phyloP scores from a whole-genome alignment of 2,888 invertebrate species.

The Cremastinae sp. region DNA sequence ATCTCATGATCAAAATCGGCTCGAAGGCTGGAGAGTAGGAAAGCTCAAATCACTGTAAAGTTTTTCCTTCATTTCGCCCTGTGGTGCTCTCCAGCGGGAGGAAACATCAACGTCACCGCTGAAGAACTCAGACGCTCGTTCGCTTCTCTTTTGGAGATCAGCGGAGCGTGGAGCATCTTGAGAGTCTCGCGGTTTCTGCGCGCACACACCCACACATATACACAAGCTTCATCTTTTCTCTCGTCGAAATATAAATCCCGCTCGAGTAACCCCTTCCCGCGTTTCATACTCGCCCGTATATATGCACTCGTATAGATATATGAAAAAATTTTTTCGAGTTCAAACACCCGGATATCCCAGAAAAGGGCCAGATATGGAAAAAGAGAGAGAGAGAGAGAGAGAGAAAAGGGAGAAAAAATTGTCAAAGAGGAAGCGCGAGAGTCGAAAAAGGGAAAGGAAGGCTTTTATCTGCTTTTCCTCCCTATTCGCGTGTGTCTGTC shows the following conservation, averaged over 20 bases:
- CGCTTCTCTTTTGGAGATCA: slow-evolving; percentile 61
- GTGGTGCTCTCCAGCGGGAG: slow-evolving; percentile 22
- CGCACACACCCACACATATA: slow-evolving; percentile 27
- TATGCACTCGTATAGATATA: slow-evolving; percentile 25
- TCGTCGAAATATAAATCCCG: slow-evolving; percentile 56
- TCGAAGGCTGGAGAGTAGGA: background rate
- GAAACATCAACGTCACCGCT: slow-evolving; percentile 10
- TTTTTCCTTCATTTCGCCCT: background rate
- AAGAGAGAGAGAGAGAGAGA: slow-evolving; percentile 18
- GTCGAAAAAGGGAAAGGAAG: slow-evolving; percentile 13
- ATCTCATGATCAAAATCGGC: background rate
- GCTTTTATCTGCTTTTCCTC: slow-evolving; percentile 46
- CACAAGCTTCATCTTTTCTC: slow-evolving; percentile 40
- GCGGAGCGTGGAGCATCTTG: slow-evolving; percentile 60
- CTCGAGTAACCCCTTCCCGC: slow-evolving; percentile 31
- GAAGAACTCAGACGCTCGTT: slow-evolving; percentile 46
- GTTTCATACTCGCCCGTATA: too few species aligned
- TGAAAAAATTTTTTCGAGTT: slow-evolving; percentile 15
- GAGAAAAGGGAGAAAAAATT: background rate
- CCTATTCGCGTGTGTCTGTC: slow-evolving; percentile 30
- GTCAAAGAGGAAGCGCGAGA: background rate
- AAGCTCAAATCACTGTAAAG: slow-evolving; percentile 32
- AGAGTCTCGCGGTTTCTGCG: slow-evolving; percentile 45
- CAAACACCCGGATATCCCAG: slow-evolving; percentile 46
- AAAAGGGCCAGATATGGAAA: slow-evolving; percentile 35